These are phyloP conservation scores for Hydractinia echinata DNA, from an alignment of 30 jellyfish, hydroid and myxozoan species.

Conservation along the genomic window DNA sequence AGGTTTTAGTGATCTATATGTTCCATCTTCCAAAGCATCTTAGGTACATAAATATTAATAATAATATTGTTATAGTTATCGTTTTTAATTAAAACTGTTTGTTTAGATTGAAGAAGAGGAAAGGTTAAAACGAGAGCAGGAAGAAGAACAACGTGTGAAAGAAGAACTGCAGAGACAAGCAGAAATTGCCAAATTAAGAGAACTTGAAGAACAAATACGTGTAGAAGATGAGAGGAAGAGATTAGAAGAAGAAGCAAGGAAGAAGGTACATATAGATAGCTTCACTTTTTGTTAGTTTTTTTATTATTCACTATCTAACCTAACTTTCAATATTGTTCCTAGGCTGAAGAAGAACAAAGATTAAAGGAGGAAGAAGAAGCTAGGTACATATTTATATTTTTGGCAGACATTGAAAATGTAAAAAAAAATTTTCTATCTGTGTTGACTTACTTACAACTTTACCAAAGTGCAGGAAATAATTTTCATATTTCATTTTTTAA, in stretches of 20 bases:
- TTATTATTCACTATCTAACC: background rate
- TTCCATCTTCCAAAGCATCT: background rate
- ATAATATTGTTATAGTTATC: too few species aligned
- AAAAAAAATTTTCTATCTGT: too few species aligned
- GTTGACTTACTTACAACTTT: too few species aligned
- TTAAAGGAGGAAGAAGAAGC: conserved; percentile 73
- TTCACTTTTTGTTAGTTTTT: background rate
- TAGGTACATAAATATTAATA: too few species aligned
- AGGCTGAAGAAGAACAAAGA: conserved; percentile 57
- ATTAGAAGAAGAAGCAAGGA: conserved; percentile 64
- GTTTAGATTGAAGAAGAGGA: conserved; percentile 87
- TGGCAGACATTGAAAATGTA: too few species aligned
- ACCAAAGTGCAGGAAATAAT: too few species aligned
- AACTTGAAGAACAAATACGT: conserved; percentile 80
- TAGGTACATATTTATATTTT: background rate
- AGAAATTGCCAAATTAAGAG: conserved; percentile 73
- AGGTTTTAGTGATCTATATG: background rate
- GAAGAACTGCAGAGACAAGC: conserved; percentile 84
- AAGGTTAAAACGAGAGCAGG: conserved; percentile 54
- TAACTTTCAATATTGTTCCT: conserved; percentile 5
- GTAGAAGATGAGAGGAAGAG: conserved; percentile 55
- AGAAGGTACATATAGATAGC: conserved; percentile 33
- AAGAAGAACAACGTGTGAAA: conserved; percentile 77
- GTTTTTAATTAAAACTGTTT: background rate
- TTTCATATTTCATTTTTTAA: too few species aligned